Conservation (phyloP, 2,113 vertebrate genomes). For the Megaceryle maxima region DNA sequence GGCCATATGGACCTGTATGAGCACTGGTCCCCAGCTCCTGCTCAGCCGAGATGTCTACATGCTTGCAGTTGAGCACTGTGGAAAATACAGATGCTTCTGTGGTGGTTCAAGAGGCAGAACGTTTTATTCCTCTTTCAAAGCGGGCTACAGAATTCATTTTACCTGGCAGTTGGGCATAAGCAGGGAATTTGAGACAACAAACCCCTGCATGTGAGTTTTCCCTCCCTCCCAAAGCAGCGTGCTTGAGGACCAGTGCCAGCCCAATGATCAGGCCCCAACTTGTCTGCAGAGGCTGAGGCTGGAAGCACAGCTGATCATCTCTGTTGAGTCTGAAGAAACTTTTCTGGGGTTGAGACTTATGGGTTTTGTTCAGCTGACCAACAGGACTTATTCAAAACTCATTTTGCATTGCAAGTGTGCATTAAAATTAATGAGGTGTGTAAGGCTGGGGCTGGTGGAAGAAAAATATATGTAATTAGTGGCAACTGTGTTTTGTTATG, state of each 20-base stretch:
- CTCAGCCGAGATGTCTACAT: not conserved
- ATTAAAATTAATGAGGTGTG: constrained; percentile 54
- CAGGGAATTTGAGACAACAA: not conserved
- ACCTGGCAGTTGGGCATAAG: not conserved
- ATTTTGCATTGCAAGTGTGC: constrained; percentile 55
- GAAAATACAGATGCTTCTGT: not conserved
- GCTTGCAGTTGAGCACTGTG: not conserved
- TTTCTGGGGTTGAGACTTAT: not conserved
- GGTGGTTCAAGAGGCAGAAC: not conserved
- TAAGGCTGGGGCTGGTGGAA: constrained; percentile 31
- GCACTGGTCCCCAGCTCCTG: not conserved
- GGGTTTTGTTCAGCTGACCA: constrained; percentile 33
- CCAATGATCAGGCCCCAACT: not conserved
- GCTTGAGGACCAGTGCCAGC: not conserved
- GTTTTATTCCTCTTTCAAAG: not conserved
- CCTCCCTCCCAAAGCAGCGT: not conserved
- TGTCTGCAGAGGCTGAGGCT: not conserved
- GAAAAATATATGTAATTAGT: constrained; percentile 50
- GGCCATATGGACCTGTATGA: not conserved
- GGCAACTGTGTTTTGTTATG: constrained; percentile 56
- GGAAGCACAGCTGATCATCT: not conserved
- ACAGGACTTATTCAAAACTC: constrained; percentile 22
- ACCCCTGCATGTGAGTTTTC: fast-evolving
- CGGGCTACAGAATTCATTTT: not conserved
- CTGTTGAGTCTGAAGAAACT: not conserved